Evolutionary conservation across 2,113 vertebrate genomes (phyloP), one percentile per base, ranked within the genome.

Genomic region (Helogale parvula): DNA sequence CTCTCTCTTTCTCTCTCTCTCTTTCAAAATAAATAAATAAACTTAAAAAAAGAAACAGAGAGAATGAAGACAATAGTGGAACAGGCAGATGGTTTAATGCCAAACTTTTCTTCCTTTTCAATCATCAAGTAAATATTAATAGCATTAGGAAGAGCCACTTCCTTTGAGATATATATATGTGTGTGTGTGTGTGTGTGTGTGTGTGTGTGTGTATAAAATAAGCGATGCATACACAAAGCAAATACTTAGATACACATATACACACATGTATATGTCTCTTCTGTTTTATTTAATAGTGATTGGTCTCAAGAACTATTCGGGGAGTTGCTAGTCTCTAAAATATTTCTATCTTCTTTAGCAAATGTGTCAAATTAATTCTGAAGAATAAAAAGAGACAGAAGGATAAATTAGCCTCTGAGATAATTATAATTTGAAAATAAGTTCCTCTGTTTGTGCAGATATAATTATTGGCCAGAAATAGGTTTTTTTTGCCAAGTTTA

Each of bases 351-450:
- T 69, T 25, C 19, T 35, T 90, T 93, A 96, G 11, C 47, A 11
- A 12, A 35, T 93, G 15, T 74, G 81, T 96, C 76, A 97, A 89
- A 60, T 65, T 87, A 91, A 84, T 80, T 45, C n/a, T 83, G 41
- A 92, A 90, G 12, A 7, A 38, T 41, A 35, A 74, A 90, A 76
- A 68, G 12, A 71, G 12, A 68, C 2, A 27, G 9, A 81, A 86
- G 4, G 21, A 60, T 27, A 66, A 77, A 87, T 76, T 54, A 57
- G 0, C 3, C 33, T 33, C 7, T 88, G 11, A 93, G 23, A 72
- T 57, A 50, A 68, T n/a, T 83, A 65, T 86, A 79, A 72, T 17
- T 60, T 80, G 5, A 86, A 90, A 80, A 47, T 79, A 80, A 72
- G 23, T 76, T 74, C 13, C n/a, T 15, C 38, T 79, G 7, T 69